phyloP scores from a whole-genome alignment of 2,888 invertebrate species.

The Drosophila algonquin region DNA sequence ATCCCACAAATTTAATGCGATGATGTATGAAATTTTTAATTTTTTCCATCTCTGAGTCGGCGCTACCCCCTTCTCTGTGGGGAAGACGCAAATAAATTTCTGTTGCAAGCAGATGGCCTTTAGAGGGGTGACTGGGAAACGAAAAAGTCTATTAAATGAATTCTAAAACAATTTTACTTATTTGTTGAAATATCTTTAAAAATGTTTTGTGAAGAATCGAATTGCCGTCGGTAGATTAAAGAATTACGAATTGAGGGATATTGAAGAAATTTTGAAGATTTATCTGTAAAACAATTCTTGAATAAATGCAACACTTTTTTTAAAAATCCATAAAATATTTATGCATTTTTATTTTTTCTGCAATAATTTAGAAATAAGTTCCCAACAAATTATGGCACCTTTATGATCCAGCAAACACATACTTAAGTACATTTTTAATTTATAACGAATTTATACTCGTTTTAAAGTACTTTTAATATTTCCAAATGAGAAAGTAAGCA shows the following conservation, averaged over 20 bases:
- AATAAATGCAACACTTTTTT: not conserved
- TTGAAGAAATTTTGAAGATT: not conserved
- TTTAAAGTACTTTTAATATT: not conserved
- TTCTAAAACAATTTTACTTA: constrained; percentile 3
- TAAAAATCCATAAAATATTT: not conserved
- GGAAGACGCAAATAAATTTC: constrained; percentile 17
- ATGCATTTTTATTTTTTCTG: too few relatives aligned
- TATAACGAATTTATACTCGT: not conserved
- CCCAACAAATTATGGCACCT: not conserved
- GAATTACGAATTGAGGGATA: not conserved
- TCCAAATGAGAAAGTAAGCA: not conserved
- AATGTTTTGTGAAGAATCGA: not conserved
- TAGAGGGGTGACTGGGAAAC: constrained; percentile 11
- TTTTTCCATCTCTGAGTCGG: constrained; percentile 20
- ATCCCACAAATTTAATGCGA: constrained; percentile 82
- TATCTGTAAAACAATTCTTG: not conserved
- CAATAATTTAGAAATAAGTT: not conserved
- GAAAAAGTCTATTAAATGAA: constrained; percentile 6
- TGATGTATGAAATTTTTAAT: constrained; percentile 82
- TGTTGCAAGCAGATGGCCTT: constrained; percentile 55
- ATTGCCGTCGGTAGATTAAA: constrained; percentile 17
- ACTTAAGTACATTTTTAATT: not conserved
- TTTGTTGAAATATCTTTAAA: constrained; percentile 5
- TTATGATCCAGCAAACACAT: not conserved
- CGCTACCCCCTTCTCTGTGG: not conserved